Percentiles rank a stretch among this genome's conserved stretches.
Conservation (phyloP, 2,113 vertebrate genomes). For the Tenebrosternarchus preto region DNA sequence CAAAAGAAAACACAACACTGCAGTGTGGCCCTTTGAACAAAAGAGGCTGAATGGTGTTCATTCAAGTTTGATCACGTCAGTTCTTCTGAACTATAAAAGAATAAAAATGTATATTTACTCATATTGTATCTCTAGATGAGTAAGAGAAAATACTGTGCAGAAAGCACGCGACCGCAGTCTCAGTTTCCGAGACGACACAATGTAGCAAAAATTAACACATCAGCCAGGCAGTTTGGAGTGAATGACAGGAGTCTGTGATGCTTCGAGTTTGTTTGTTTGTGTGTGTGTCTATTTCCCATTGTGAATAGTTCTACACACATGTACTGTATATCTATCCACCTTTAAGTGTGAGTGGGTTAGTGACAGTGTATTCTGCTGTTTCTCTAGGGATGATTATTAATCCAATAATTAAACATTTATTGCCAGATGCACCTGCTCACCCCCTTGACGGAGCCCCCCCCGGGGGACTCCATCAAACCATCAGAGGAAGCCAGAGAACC, state of each 20-base stretch:
- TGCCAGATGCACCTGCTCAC: conserved; percentile 87
- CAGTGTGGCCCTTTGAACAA: neutral
- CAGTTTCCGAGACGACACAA: conserved; percentile 25
- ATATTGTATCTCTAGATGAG: neutral
- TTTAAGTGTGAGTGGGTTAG: conserved; percentile 49
- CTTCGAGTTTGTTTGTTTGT: conserved; percentile 52
- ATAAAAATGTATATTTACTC: neutral
- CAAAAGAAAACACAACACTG: conserved; percentile 29
- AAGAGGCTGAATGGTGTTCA: conserved; percentile 11
- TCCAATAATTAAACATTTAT: conserved; percentile 91
- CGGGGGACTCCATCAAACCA: conserved; percentile 59
- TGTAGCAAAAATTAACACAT: conserved; percentile 54
- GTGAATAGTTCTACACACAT: conserved; percentile 37
- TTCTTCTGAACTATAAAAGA: neutral
- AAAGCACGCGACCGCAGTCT: conserved; percentile 21
- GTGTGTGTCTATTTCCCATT: conserved; percentile 22
- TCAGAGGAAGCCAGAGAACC: conserved; percentile 60
- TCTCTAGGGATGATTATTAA: conserved; percentile 82
- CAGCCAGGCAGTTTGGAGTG: conserved; percentile 31
- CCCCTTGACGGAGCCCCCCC: conserved; percentile 62
- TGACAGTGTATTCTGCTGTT: conserved; percentile 62
- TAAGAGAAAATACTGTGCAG: neutral
- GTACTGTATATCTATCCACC: conserved; percentile 40
- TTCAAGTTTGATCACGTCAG: conserved; percentile 21
- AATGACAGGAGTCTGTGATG: conserved; percentile 37